phyloP scores from a whole-genome alignment of 1,140 invertebrate genomes.

The Tigriopus japonicus region DNA sequence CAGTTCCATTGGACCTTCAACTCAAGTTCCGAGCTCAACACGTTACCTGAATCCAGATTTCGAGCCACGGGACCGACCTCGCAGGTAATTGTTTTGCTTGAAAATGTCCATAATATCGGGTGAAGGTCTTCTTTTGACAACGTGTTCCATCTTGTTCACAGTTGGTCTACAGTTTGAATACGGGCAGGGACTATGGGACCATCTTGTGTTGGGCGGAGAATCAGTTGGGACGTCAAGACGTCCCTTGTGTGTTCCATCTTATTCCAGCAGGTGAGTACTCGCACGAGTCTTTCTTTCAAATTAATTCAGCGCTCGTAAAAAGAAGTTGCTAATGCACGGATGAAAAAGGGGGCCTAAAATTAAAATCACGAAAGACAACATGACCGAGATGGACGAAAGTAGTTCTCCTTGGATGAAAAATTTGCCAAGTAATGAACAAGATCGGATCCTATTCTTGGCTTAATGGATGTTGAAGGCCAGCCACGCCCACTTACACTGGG shows the following conservation, averaged over 20 bases:
- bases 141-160: conserved; percentile 21
- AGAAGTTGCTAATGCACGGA: no score
- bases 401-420: no score
- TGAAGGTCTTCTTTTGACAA: no score
- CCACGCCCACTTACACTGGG: no score
- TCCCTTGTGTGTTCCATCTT: conserved; percentile 59
- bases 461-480: no score
- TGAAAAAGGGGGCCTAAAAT: no score
- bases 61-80: background rate
- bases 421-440: no score
- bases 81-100: background rate
- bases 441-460: no score
- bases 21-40: conserved; percentile 15
- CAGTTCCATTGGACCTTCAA: conserved; percentile 74
- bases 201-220: conserved; percentile 69
- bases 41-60: conserved; percentile 4
- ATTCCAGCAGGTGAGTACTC: conserved; percentile 48
- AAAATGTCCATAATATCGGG: no score
- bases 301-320: no score
- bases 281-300: background rate
- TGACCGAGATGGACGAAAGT: no score
- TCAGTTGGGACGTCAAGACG: conserved; percentile 51
- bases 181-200: conserved; percentile 50
- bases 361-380: no score
- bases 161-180: conserved; percentile 39